Evolutionary conservation across 1,140 invertebrate genomes (phyloP), one percentile per base, ranked within the genome.

Genomic region (Caenorhabditis brenneri): DNA sequence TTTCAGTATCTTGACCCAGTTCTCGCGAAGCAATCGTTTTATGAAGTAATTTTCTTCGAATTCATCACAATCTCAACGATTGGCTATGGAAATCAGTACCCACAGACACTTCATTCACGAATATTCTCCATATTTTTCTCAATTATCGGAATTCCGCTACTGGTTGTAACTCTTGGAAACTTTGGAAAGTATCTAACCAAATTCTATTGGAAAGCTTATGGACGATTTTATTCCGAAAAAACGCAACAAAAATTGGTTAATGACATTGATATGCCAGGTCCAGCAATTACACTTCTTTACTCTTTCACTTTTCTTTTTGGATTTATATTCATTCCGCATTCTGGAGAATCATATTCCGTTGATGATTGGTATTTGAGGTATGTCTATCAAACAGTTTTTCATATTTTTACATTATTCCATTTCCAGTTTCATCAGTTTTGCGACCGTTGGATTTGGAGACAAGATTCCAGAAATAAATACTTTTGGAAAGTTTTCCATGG

Each of bases 341-440:
- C 48, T 16, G 79, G 79, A 12, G 33, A 15, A 42, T 22, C 48
- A 2, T 80, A 53, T 51, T 53, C 79, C 1, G 53, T 51, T 27
- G 79, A 80, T 55, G 79, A 80, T 39, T 53, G 48, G 16, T 80
- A 80, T 31, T 80, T 80, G n/a, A 80, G 79, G 79, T 79, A n/a
- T 36, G 19, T 22, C 48, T 1, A 33, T 9, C 22, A 48, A 10
- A 19, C 15, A 19, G 5, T 19, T 39, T 19, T 33, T 2, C 6
- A 7, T 48, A 49, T n/a, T n/a, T n/a, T n/a, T n/a, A n/a, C n/a
- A n/a, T n/a, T n/a, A n/a, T n/a, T n/a, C n/a, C n/a, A n/a, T n/a
- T 36, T 80, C 31, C 51, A 80, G 79, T 24, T 80, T 80, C 24
- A 80, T 80, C 27, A 80, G 79, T 53, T 80, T 80, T 31, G 79